Conservation (phyloP, 2,888 invertebrate species). For the Drosophila subsilvestris region DNA sequence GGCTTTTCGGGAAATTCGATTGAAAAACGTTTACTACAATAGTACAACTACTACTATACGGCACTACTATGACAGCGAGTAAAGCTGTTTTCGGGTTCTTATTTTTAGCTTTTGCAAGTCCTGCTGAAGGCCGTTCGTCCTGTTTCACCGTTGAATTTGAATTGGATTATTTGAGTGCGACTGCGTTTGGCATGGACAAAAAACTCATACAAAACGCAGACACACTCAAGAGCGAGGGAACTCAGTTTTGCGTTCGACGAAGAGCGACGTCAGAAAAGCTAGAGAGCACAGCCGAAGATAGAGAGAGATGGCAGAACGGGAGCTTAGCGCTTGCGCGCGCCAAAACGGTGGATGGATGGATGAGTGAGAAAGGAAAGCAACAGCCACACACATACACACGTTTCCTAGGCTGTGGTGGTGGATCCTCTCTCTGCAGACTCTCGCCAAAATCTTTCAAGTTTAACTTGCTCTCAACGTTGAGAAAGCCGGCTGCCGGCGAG, state of each 20-base stretch:
- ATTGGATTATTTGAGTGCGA: slow-evolving; percentile 42
- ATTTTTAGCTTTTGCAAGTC: slow-evolving; percentile 32
- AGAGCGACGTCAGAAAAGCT: slow-evolving; percentile 26
- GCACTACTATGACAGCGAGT: slow-evolving; percentile 22
- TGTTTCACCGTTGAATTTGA: slow-evolving; percentile 60
- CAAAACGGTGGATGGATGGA: slow-evolving; percentile 59
- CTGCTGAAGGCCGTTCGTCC: slow-evolving; percentile 60
- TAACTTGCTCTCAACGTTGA: slow-evolving; percentile 42
- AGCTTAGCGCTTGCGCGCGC: slow-evolving; percentile 76
- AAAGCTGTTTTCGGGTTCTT: slow-evolving; percentile 5
- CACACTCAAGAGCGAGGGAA: too few species aligned
- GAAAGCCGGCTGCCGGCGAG: slow-evolving; percentile 53
- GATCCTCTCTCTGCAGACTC: slow-evolving; percentile 29
- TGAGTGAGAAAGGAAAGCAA: slow-evolving; percentile 16
- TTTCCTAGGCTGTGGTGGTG: slow-evolving; percentile 24
- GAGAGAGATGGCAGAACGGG: slow-evolving; percentile 30
- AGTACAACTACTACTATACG: slow-evolving; percentile 34
- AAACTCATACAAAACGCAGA: too few species aligned
- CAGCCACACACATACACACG: slow-evolving; percentile 18
- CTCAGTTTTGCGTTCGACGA: too few species aligned
- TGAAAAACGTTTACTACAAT: slow-evolving; percentile 32
- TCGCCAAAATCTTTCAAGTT: slow-evolving; percentile 61
- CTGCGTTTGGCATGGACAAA: too few species aligned
- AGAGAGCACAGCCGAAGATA: slow-evolving; percentile 32
- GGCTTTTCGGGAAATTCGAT: slow-evolving; percentile 12